phyloP scores from a whole-genome alignment of 2,113 vertebrate species.

The Notechis scutatus region DNA sequence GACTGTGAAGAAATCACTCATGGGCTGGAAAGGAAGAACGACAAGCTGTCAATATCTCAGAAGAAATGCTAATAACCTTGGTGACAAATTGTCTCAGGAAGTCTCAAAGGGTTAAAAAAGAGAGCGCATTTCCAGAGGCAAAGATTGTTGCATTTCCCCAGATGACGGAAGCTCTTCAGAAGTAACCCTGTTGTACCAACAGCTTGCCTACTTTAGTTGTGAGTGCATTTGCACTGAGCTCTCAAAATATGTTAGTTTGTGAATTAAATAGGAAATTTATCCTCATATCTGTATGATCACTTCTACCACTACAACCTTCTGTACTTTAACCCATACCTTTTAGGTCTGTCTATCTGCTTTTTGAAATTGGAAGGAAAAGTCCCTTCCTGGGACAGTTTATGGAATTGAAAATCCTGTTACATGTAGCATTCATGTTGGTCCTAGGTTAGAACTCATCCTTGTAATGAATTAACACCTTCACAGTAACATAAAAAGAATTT shows the following conservation, averaged over 20 bases:
- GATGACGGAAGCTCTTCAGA: conserved; percentile 68
- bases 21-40: conserved; percentile 72
- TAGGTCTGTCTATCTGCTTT: not conserved
- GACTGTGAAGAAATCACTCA: conserved; percentile 86
- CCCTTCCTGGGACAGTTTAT: not conserved
- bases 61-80: conserved; percentile 88
- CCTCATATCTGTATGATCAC: too few relatives aligned
- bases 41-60: conserved; percentile 84
- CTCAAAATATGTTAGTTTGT: conserved; percentile 43
- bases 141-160: conserved; percentile 52
- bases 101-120: conserved; percentile 79
- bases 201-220: conserved; percentile 60
- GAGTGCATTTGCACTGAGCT: conserved; percentile 59
- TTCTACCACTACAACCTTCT: not conserved
- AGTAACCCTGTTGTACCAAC: conserved; percentile 62
- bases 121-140: conserved; percentile 56
- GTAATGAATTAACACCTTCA: not conserved
- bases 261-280: not conserved
- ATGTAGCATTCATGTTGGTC: not conserved
- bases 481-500: not conserved
- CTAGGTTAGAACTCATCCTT: not conserved
- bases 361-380: not conserved
- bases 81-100: conserved; percentile 82
- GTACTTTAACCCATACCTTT: not conserved
- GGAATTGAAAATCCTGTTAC: not conserved